A percentile compares a stretch with the other conserved stretches of the same genome.
Conservation (phyloP, 2,113 vertebrate genomes). For the Pycnonotus jocosus region DNA sequence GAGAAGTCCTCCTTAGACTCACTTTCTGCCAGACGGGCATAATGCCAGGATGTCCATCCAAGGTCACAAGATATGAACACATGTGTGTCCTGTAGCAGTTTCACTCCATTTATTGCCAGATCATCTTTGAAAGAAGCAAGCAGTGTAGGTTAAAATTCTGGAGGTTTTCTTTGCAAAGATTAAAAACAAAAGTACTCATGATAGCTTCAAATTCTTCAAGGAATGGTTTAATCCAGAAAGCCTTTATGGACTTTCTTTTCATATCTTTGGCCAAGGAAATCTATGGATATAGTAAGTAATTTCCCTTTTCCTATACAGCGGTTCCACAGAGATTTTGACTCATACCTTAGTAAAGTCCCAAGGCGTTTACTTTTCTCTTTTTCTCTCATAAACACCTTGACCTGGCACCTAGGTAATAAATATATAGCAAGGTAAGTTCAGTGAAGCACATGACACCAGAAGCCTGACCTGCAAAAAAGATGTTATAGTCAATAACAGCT, state of each 20-base stretch:
- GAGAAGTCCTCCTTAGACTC: not conserved
- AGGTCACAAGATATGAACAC: not conserved
- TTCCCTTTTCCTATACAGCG: not conserved
- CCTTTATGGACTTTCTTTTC: not conserved
- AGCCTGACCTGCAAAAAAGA: not conserved
- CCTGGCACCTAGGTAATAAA: not conserved
- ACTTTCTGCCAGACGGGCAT: not conserved
- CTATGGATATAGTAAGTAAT: not conserved
- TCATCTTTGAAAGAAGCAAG: not conserved
- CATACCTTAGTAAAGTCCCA: not conserved
- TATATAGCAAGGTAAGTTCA: not conserved
- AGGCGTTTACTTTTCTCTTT: not conserved
- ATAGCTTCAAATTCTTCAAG: not conserved
- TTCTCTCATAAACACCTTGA: not conserved
- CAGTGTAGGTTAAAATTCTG: not conserved
- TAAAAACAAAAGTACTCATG: not conserved
- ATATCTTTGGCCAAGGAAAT: not conserved
- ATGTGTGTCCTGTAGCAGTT: accelerated
- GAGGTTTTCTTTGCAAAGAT: not conserved
- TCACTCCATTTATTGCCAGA: not conserved
- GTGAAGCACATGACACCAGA: not conserved
- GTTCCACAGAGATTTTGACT: not conserved
- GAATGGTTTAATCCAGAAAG: not conserved
- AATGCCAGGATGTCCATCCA: not conserved
- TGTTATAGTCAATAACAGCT: not conserved